Base-by-base conservation (phyloP, 2,888 invertebrate species). In the Drosophila suboccidentalis region DNA sequence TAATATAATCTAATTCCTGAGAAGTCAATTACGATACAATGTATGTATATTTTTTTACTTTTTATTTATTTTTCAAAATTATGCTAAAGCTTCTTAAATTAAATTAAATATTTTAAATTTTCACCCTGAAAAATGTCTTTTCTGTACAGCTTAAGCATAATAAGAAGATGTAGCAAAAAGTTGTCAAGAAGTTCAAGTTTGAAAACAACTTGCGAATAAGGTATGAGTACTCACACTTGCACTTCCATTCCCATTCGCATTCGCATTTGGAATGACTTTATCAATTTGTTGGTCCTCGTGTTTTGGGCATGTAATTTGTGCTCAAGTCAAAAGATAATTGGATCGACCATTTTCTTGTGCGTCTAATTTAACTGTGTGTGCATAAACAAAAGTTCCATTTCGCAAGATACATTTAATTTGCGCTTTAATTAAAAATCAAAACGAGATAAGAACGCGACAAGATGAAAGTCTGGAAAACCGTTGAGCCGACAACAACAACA, bases 341-440 rank as follows among this genome's bases (percentile, higher is more conserved):
- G 82, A 83, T 79, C 58, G 55, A 53, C 67, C 54, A 66, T 73
- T 81, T 74, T 69, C 62, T 69, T 75, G 71, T 53, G 64, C 32
- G 73, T 67, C 71, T 73, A 80, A 87, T 84, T 82, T 75, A 78
- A 71, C 85, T 71, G 81, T 64, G 64, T 64, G 64, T 64, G 68
- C 69, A 67, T 71, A 84, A 73, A 80, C 71, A 71, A 57, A 87
- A 55, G 84, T 78, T 84, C 70, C 75, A 82, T 78, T 84, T 75
- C 60, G 69, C 55, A 63, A 84, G 82, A 72, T 75, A 77, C 75
- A 82, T 84, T 84, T 71, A 59, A 59, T 73, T 57, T 57, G 59
- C 8, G 71, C 71, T 87, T 85, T 87, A 84, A 84, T 84, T 84
- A 87, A 87, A 84, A 84, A 84, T 87, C 85, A 87, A 84, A 84